Percentiles rank a stretch among this genome's conserved stretches.
phyloP scores from a whole-genome alignment of 2,113 vertebrate genomes.

The Pholis gunnellus region DNA sequence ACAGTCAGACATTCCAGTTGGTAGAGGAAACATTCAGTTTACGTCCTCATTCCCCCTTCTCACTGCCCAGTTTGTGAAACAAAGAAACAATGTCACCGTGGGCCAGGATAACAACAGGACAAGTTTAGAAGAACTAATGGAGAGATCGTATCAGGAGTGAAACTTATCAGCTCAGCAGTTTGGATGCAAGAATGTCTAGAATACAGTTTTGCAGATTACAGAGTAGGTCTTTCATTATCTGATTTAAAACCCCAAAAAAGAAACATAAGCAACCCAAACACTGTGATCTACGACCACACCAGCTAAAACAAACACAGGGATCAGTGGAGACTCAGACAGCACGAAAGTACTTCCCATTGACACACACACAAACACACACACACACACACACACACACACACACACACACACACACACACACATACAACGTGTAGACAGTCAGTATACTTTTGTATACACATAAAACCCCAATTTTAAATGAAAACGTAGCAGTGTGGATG shows the following conservation, averaged over 20 bases:
- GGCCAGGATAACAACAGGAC: conserved; percentile 3
- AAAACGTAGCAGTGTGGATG: too few relatives aligned
- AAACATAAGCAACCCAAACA: conserved; percentile 37
- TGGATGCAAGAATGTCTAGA: conserved; percentile 29
- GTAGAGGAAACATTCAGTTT: background rate
- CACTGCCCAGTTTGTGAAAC: background rate
- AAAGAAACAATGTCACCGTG: background rate
- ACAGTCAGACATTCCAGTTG: background rate
- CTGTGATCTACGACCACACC: conserved; percentile 25
- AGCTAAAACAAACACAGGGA: conserved; percentile 48
- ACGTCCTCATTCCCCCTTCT: background rate
- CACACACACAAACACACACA: background rate
- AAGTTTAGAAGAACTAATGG: conserved; percentile 22
- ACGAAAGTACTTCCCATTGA: background rate
- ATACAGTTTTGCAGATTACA: conserved; percentile 41
- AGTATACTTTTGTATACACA: too few relatives aligned
- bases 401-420: too few relatives aligned
- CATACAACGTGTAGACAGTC: too few relatives aligned
- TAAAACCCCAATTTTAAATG: too few relatives aligned
- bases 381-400: background rate
- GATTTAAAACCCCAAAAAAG: conserved; percentile 46
- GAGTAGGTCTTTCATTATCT: conserved; percentile 49
- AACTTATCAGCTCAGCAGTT: conserved; percentile 55
- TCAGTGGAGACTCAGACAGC: conserved; percentile 39
- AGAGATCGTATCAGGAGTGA: conserved; percentile 16